Evolutionary conservation across 2,113 vertebrate genomes (phyloP).

Genomic region (Dicerorhinus sumatrensis): DNA sequence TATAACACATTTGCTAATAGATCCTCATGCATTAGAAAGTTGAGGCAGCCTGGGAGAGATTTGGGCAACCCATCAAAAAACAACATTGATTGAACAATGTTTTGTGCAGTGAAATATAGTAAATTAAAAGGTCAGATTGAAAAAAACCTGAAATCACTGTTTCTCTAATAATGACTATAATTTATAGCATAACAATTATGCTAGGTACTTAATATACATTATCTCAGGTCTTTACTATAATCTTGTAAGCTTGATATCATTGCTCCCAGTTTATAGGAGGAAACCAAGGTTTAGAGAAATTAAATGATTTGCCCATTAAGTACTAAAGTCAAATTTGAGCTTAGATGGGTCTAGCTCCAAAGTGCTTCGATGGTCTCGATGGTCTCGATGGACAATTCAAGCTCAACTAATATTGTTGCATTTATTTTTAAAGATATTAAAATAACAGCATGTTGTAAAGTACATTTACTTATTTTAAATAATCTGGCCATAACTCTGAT

Average conservation of each 20-base stretch:
- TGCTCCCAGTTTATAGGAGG: background rate
- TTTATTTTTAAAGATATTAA: constrained; percentile 51
- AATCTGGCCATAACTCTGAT: background rate
- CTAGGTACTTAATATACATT: background rate
- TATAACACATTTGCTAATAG: constrained; percentile 60
- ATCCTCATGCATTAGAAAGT: constrained; percentile 40
- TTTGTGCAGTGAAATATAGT: constrained; percentile 64
- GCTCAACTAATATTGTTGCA: constrained; percentile 5
- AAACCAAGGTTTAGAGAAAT: constrained; percentile 14
- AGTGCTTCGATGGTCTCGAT: no score
- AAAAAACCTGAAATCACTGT: background rate
- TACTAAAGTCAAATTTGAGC: background rate
- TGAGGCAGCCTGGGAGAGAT: constrained; percentile 55
- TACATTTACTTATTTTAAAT: constrained; percentile 49
- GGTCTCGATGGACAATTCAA: background rate
- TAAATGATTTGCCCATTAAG: background rate
- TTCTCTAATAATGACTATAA: constrained; percentile 60
- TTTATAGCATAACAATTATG: background rate
- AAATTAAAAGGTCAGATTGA: constrained; percentile 66
- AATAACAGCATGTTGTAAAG: constrained; percentile 8
- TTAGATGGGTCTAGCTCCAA: background rate
- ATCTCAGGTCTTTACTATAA: constrained; percentile 1
- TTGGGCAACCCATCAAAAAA: constrained; percentile 41
- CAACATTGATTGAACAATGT: constrained; percentile 35
- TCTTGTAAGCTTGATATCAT: background rate